Evolutionary conservation across 2,113 vertebrate genomes (phyloP).

Genomic region (Nycticryphes semicollaris): DNA sequence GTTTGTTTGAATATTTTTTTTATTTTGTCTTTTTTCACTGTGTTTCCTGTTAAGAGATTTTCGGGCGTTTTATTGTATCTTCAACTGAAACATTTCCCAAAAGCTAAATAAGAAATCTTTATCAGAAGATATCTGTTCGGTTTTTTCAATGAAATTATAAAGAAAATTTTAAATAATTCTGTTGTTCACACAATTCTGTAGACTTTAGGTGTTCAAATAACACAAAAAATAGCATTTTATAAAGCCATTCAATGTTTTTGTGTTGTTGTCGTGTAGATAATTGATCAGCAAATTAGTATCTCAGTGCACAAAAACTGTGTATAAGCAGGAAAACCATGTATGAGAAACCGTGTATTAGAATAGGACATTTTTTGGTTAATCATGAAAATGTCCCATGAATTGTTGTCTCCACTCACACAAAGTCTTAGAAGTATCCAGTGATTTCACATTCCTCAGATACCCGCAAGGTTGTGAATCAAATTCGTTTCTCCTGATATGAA

Average conservation of each 20-base stretch:
- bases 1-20: rapidly evolving
- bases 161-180: not conserved
- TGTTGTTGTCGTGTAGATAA: not conserved
- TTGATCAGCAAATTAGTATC: not conserved
- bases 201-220: not conserved
- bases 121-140: not conserved
- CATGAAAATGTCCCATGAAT: not conserved
- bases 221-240: not conserved
- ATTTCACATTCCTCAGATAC: not conserved
- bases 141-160: not conserved
- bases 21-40: not conserved
- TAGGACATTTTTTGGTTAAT: not conserved
- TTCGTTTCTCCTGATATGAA: not conserved
- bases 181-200: not conserved
- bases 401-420: not conserved
- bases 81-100: not conserved
- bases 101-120: not conserved
- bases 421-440: not conserved
- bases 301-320: not conserved
- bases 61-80: rapidly evolving
- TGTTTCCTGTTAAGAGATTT: not conserved
- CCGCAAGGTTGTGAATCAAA: not conserved
- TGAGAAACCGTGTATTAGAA: not conserved
- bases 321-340: not conserved
- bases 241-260: not conserved